phyloP scores from a whole-genome alignment of 2,888 invertebrate genomes.

The Conistra vaccinii region DNA sequence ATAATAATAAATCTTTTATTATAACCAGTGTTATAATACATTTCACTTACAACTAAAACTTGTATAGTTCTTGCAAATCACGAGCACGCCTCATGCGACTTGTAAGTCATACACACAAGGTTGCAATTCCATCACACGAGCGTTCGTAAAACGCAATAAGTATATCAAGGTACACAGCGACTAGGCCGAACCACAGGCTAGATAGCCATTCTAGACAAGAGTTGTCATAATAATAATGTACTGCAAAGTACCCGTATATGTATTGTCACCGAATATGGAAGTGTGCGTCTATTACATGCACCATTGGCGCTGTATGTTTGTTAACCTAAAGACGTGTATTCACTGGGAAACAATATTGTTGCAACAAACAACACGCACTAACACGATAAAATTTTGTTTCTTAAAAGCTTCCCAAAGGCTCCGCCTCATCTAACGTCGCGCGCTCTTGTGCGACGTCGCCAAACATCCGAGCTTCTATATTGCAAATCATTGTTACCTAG shows the following conservation, averaged over 20 bases:
- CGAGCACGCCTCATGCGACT: constrained; percentile 4
- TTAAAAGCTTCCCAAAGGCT: not conserved
- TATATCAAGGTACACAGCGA: constrained; percentile 38
- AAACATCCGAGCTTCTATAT: not conserved
- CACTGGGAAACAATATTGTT: not conserved
- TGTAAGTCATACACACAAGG: constrained; percentile 20
- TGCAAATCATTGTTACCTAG: not conserved
- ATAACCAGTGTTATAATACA: constrained; percentile 60
- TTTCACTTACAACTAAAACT: constrained; percentile 55
- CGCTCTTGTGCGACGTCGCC: not conserved
- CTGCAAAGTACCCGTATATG: constrained; percentile 42
- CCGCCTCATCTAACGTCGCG: not conserved
- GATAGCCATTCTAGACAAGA: constrained; percentile 10
- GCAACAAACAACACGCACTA: not conserved
- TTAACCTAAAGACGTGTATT: constrained; percentile 6
- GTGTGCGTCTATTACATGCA: not conserved
- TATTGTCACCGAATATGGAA: constrained; percentile 5
- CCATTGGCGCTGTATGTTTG: not conserved
- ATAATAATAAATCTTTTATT: constrained; percentile 62
- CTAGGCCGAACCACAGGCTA: constrained; percentile 32
- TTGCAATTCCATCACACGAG: constrained; percentile 8
- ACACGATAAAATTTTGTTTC: not conserved
- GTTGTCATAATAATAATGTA: constrained; percentile 33
- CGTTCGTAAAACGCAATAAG: constrained; percentile 19
- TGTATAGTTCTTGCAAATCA: constrained; percentile 24